Conservation (phyloP, 2,113 vertebrate genomes). For the Oreocharis arfaki region DNA sequence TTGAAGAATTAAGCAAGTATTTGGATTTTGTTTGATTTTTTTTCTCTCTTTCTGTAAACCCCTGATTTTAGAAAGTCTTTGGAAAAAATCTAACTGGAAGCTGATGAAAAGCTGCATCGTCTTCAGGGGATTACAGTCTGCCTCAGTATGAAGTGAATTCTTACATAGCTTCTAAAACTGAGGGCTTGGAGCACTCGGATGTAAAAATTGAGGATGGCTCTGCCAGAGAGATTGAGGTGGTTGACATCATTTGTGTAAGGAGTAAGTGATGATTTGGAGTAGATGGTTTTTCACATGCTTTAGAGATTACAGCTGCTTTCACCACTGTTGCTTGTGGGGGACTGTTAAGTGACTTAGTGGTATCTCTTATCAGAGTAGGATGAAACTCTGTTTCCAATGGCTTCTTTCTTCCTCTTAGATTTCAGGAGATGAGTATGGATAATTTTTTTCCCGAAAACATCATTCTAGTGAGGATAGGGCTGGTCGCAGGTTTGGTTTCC, state of each 20-base stretch:
- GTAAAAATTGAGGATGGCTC: not conserved
- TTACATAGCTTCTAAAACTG: not conserved
- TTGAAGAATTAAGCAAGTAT: not conserved
- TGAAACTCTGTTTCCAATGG: not conserved
- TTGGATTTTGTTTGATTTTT: not conserved
- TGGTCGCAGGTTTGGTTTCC: not conserved
- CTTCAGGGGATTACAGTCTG: not conserved
- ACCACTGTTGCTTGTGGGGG: not conserved
- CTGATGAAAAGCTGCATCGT: not conserved
- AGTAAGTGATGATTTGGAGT: not conserved
- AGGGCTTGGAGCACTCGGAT: accelerated
- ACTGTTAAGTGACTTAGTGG: not conserved
- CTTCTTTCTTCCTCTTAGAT: not conserved
- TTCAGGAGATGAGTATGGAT: not conserved
- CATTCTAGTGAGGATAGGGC: not conserved
- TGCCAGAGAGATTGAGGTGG: not conserved
- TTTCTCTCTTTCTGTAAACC: not conserved
- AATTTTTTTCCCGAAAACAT: not conserved
- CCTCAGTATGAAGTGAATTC: not conserved
- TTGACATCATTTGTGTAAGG: not conserved
- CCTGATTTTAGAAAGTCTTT: not conserved
- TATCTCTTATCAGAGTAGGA: not conserved
- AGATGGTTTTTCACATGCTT: not conserved
- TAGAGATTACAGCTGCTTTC: not conserved
- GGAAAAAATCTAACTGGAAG: not conserved